Conservation (phyloP, 2,797 vertebrate species). For the Psittacula echo region DNA sequence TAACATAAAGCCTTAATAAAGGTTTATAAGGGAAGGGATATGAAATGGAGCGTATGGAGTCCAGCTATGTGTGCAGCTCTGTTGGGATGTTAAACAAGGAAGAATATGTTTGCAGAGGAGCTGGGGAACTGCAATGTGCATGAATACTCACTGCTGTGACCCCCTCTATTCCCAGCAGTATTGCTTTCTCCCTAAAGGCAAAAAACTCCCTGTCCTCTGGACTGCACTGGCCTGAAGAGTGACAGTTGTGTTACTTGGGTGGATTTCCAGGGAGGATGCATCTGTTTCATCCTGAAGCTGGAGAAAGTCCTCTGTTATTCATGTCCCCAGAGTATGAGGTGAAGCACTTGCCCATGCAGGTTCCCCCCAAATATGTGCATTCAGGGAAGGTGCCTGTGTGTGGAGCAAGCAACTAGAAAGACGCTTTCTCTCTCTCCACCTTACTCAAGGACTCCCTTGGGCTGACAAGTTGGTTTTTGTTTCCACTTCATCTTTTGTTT, state of each 20-base stretch:
- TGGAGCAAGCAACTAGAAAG: neutral
- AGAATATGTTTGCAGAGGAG: neutral
- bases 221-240: neutral
- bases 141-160: neutral
- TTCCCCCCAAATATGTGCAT: neutral
- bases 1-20: conserved; percentile 77
- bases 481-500: neutral
- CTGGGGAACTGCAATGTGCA: neutral
- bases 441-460: neutral
- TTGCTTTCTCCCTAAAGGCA: fast-evolving
- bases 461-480: neutral
- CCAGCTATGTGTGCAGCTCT: neutral
- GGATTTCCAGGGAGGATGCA: neutral
- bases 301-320: neutral
- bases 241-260: fast-evolving
- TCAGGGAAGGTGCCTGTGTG: neutral
- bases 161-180: neutral
- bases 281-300: neutral
- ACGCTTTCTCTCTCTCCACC: neutral
- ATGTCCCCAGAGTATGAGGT: neutral
- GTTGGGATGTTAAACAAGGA: neutral
- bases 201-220: fast-evolving
- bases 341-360: neutral
- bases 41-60: conserved; percentile 19
- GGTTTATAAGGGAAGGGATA: conserved; percentile 66